phyloP scores from a whole-genome alignment of 2,113 vertebrate species.

The Regulus satrapa region DNA sequence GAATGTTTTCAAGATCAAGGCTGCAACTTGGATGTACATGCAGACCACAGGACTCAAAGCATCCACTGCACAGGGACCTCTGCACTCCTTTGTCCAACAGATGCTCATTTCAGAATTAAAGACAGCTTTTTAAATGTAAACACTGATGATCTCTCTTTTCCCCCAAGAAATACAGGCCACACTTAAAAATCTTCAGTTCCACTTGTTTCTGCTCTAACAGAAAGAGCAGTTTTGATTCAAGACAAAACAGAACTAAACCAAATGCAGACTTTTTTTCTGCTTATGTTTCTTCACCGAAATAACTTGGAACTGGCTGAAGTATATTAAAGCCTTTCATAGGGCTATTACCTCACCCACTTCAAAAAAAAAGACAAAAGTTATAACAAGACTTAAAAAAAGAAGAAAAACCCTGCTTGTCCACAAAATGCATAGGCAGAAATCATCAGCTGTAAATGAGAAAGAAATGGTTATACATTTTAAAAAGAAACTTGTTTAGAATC shows the following conservation, averaged over 20 bases:
- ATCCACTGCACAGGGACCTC: not conserved
- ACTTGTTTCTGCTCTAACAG: not conserved
- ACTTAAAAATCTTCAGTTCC: not conserved
- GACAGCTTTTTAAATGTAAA: not conserved
- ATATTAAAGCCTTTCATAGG: not conserved
- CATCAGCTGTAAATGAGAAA: not conserved
- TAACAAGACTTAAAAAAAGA: not conserved
- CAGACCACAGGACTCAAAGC: not conserved
- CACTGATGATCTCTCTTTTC: not conserved
- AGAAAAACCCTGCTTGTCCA: not conserved
- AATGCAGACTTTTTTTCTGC: not conserved
- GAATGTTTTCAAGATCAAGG: not conserved
- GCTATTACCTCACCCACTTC: not conserved
- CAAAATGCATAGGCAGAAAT: not conserved
- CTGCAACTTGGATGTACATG: not conserved
- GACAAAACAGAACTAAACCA: not conserved
- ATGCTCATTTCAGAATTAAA: slow-evolving; percentile 6
- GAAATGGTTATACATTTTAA: not conserved
- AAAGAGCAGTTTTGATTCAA: not conserved
- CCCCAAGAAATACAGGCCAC: not conserved
- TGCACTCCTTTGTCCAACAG: not conserved
- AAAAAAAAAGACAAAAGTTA: not conserved
- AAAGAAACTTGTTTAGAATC: not conserved
- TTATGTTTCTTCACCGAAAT: not conserved
- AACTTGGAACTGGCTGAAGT: not conserved